phyloP scores from a whole-genome alignment of 2,113 vertebrate species.

The Nymphicus hollandicus region DNA sequence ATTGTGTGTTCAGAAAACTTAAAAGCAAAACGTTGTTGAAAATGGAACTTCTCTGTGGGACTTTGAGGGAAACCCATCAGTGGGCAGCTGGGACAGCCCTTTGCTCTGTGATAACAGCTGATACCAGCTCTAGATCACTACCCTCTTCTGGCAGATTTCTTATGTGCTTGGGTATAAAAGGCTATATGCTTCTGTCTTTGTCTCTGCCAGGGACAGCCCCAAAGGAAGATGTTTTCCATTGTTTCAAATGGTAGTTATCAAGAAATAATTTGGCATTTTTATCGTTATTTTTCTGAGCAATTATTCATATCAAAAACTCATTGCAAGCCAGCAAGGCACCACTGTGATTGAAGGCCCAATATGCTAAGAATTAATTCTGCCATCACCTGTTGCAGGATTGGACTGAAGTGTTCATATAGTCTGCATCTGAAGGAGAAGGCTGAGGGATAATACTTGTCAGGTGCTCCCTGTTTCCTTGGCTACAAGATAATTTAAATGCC shows the following conservation, averaged over 20 bases:
- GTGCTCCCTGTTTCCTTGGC: conserved; percentile 19
- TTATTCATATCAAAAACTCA: not conserved
- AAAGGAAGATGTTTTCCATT: not conserved
- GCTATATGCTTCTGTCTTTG: not conserved
- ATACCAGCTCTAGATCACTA: no score
- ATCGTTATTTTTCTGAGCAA: not conserved
- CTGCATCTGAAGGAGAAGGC: not conserved
- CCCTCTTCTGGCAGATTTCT: not conserved
- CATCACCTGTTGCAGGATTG: not conserved
- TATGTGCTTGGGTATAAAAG: not conserved
- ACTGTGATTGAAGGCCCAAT: accelerated
- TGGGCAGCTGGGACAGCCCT: not conserved
- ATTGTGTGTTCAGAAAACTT: not conserved
- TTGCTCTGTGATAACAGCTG: not conserved
- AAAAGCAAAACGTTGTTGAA: not conserved
- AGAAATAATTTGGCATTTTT: not conserved
- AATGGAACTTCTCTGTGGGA: not conserved
- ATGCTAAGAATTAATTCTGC: not conserved
- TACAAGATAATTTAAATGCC: not conserved
- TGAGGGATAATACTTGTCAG: not conserved
- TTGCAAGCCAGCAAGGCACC: not conserved
- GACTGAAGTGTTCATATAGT: accelerated
- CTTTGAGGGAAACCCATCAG: not conserved
- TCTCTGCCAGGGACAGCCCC: not conserved
- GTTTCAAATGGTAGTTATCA: not conserved